Percentiles rank a stretch among this genome's conserved stretches.
Evolutionary conservation across 2,888 invertebrate species (phyloP).

Genomic region (Cabera pusaria): DNA sequence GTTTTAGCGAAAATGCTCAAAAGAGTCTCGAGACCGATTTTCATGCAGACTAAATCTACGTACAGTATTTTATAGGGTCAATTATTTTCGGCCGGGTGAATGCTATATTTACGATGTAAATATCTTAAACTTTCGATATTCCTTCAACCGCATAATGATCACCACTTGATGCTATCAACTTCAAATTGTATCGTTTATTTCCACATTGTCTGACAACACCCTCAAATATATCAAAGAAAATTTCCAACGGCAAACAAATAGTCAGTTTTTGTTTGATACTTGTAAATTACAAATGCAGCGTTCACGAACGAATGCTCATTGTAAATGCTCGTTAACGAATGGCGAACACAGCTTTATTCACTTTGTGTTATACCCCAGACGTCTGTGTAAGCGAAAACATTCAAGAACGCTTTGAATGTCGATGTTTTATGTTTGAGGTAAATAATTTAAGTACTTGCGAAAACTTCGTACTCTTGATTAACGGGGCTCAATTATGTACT

Average conservation of each 20-base stretch:
- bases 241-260: background rate
- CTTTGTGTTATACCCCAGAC: slow-evolving; percentile 57
- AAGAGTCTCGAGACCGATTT: no score
- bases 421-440: slow-evolving; percentile 78
- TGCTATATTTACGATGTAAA: no score
- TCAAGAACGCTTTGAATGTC: slow-evolving; percentile 73
- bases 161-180: no score
- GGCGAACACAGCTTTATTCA: slow-evolving; percentile 36
- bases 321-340: slow-evolving; percentile 12
- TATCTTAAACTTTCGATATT: no score
- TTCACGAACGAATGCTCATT: slow-evolving; percentile 12
- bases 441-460: slow-evolving; percentile 77
- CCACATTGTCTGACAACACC: no score
- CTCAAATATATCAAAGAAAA: no score
- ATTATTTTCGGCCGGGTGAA: no score
- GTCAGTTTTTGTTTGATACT: background rate
- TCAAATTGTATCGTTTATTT: slow-evolving; percentile 73
- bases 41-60: no score
- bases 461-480: slow-evolving; percentile 78
- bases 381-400: slow-evolving; percentile 73
- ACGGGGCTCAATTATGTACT: slow-evolving; percentile 74
- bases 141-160: no score
- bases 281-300: slow-evolving; percentile 2
- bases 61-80: no score
- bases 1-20: no score